phyloP scores from a whole-genome alignment of 2,888 invertebrate species.

The Idaea straminata region DNA sequence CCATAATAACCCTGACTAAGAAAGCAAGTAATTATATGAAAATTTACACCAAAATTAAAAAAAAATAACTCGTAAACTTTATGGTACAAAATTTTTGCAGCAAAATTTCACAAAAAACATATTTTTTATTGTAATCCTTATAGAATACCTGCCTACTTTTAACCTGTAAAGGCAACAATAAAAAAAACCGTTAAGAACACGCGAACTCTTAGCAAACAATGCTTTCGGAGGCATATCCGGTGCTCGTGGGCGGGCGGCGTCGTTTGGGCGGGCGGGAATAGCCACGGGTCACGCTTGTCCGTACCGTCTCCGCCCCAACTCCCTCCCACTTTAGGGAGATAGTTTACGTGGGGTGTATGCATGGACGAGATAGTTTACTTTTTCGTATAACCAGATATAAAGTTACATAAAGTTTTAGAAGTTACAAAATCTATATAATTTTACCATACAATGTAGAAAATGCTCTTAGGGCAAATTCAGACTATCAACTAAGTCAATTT shows the following conservation, averaged over 20 bases:
- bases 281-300: conserved; percentile 70
- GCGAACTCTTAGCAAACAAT: conserved; percentile 5
- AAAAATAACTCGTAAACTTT: too few relatives aligned
- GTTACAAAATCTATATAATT: too few relatives aligned
- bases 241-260: conserved; percentile 43
- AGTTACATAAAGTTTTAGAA: background rate
- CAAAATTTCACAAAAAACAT: conserved; percentile 6
- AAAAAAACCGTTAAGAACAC: conserved; percentile 4
- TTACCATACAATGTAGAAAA: too few relatives aligned
- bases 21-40: too few relatives aligned
- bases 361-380: background rate
- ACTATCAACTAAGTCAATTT: too few relatives aligned
- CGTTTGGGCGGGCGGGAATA: conserved; percentile 62
- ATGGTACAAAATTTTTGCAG: background rate
- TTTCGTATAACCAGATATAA: background rate
- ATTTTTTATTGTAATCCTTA: background rate
- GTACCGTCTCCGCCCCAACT: conserved; percentile 60
- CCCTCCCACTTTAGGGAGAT: conserved; percentile 38
- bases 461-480: too few relatives aligned
- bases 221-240: conserved; percentile 19
- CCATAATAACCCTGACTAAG: too few relatives aligned
- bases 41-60: too few relatives aligned
- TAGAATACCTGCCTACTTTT: background rate
- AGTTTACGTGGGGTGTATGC: background rate
- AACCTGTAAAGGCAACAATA: conserved; percentile 9